Base-by-base conservation (phyloP, 2,888 invertebrate genomes). In the Tubiluchus corallicola region DNA sequence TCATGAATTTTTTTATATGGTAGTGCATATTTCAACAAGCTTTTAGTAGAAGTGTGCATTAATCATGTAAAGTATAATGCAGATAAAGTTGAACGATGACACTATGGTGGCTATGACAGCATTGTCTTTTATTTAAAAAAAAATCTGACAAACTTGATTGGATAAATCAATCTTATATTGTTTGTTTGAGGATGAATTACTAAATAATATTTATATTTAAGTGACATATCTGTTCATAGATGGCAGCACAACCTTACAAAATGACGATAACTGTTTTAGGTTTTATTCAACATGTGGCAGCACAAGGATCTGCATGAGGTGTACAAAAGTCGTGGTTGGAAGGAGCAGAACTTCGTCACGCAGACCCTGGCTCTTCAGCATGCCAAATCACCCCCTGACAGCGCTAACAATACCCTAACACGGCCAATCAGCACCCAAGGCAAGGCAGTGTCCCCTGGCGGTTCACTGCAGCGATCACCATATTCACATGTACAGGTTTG, bases 401-500 rank as follows among this genome's bases (percentile, higher is more conserved):
- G 82, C 68, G 84, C 84, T 50, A 87, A 88, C 68, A 84, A 81
- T 68, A 92, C 92, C 51, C 73, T 92, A 50, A 87, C 84, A 66
- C 74, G 87, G 55, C 92, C 92, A 51, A 90, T 94, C 82, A 88
- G 88, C 46, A 84, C 85, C 55, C 90, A 90, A 58, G 84, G 88
- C 29, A n/a, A n/a, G n/a, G n/a, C n/a, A n/a, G n/a, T n/a, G n/a
- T n/a, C n/a, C n/a, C n/a, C n/a, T n/a, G n/a, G n/a, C n/a, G n/a
- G n/a, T n/a, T n/a, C n/a, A n/a, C n/a, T n/a, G n/a, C n/a, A n/a
- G n/a, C n/a, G n/a, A n/a, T n/a, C n/a, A n/a, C n/a, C n/a, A n/a
- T n/a, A n/a, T n/a, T n/a, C n/a, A n/a, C n/a, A n/a, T n/a, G n/a
- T n/a, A n/a, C n/a, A n/a, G n/a, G n/a, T n/a, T n/a, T n/a, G n/a